These are phyloP conservation scores for Rotaria socialis DNA, from an alignment of 2,888 invertebrate species.

Conservation along the genomic window DNA sequence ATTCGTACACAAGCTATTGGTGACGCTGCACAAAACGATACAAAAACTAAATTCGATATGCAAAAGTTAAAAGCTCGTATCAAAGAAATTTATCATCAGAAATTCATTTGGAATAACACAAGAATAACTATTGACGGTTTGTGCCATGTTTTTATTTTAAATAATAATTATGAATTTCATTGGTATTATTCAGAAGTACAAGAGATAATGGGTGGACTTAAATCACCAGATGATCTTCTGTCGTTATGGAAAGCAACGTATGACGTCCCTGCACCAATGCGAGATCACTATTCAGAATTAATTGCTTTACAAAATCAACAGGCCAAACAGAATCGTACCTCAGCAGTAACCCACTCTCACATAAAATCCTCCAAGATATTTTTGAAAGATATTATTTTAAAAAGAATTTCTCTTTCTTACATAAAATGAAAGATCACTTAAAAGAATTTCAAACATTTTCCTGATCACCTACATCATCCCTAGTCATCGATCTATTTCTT, in stretches of 20 bases:
- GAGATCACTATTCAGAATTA: not conserved
- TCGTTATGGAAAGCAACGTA: slow-evolving; percentile 30
- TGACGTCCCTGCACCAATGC: not conserved
- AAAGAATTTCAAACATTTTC: too few species aligned
- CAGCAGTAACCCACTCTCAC: slow-evolving; percentile 2
- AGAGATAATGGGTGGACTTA: not conserved
- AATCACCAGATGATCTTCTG: not conserved
- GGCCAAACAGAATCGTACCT: slow-evolving; percentile 35
- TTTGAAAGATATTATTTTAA: not conserved
- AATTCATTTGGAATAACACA: slow-evolving; percentile 1
- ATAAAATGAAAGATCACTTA: too few species aligned
- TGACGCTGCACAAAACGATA: not conserved
- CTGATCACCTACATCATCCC: too few species aligned
- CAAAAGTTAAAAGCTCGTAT: not conserved
- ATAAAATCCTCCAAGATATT: not conserved
- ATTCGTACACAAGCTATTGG: slow-evolving; percentile 18
- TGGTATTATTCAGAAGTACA: not conserved
- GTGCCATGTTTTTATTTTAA: not conserved
- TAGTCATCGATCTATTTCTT: too few species aligned
- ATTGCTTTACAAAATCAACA: slow-evolving; percentile 12
- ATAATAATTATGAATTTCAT: not conserved
- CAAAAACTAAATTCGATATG: not conserved
- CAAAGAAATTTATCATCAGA: not conserved
- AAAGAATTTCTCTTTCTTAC: too few species aligned
- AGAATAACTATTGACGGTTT: not conserved